Base-by-base conservation (phyloP, 1,140 invertebrate genomes). In the Chironomus striatipennis region DNA sequence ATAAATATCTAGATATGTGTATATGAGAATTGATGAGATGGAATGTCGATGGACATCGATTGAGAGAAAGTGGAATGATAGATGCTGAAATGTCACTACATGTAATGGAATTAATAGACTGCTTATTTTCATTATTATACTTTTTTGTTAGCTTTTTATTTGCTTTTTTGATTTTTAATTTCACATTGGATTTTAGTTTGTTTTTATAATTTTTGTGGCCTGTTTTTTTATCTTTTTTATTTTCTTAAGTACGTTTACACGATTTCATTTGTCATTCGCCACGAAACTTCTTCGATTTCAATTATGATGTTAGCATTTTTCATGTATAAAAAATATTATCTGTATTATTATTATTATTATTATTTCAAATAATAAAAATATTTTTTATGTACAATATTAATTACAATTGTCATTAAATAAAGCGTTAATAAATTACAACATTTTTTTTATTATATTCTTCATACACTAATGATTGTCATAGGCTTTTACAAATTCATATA, bases 371-470 rank as follows among this genome's bases (percentile, higher is more conserved):
- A 57, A 57, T 57, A 57, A 57, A n/a, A 57, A 57, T 57, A 34
- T 34, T 34, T 34, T 34, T 5, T 34, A 34, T 34, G 24, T 34
- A 34, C 24, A 34, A 34, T 20, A 70, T 70, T 70, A 70, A 70
- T 70, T 70, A 70, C 65, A 70, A 70, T 20, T 18, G 18, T 70
- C 65, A 70, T 70, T 70, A 70, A 70, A 70, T 70, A 70, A 70
- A 70, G 65, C 65, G 65, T 70, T 70, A 70, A 70, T 70, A 70
- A 70, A 70, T 70, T 57, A 57, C 47, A 57, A 57, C 43, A 47
- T n/a, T n/a, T 57, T 57, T 12, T n/a, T 57, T 47, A 10, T 47
- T 47, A 47, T 10, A 47, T 47, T 15, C 43, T 8, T 47, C 43
- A 47, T 15, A 47, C 15, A 57, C 47, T 57, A 57, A 57, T 57